Percentiles rank a stretch among this genome's conserved stretches.
phyloP scores from a whole-genome alignment of 2,113 vertebrate species.

The Perca schrenkii region DNA sequence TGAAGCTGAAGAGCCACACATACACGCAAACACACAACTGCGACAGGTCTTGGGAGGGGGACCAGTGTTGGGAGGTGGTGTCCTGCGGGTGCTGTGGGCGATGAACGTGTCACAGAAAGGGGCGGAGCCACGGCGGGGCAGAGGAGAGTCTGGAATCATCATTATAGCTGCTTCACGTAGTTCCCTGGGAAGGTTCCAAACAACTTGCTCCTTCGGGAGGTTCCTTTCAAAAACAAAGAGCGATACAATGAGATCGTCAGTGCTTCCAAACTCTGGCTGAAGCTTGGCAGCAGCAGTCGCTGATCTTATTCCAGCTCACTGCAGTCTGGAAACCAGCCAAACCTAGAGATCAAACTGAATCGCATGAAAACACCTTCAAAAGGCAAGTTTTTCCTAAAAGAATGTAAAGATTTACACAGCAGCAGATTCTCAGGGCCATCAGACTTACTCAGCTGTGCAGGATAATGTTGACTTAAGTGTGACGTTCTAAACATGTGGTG shows the following conservation, averaged over 20 bases:
- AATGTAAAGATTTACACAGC: background rate
- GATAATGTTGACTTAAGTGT: background rate
- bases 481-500: background rate
- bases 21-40: conserved; percentile 58
- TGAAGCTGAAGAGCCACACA: conserved; percentile 64
- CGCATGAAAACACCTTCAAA: background rate
- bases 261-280: background rate
- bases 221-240: conserved; percentile 87
- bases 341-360: background rate
- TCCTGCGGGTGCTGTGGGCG: conserved; percentile 84
- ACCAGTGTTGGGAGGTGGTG: conserved; percentile 49
- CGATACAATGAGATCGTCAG: conserved; percentile 12
- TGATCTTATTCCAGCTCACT: background rate
- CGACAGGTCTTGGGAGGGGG: conserved; percentile 53
- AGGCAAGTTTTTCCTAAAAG: background rate
- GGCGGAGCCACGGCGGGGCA: conserved; percentile 40
- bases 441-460: background rate
- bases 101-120: conserved; percentile 55
- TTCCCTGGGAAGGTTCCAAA: conserved; percentile 99
- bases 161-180: conserved; percentile 98
- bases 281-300: background rate
- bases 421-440: background rate
- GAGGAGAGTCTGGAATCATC: conserved; percentile 76
- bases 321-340: conserved; percentile 15
- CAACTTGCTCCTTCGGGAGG: conserved; percentile 95